Conservation (phyloP, 2,797 vertebrate species). For the Mareca penelope region DNA sequence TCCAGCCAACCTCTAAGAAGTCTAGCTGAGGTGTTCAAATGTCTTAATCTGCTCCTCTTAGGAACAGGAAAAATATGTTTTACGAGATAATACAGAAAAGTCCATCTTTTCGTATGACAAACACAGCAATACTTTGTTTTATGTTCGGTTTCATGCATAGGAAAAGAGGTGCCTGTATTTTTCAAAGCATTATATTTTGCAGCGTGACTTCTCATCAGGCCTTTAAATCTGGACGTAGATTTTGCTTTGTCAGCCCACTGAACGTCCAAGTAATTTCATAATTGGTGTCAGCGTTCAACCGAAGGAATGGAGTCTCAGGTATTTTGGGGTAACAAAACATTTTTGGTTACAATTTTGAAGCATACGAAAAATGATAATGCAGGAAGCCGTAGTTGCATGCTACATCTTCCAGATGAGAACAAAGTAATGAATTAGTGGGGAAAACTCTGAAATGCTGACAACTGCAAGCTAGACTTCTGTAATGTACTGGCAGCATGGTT, state of each 20-base stretch:
- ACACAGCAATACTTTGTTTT: neutral
- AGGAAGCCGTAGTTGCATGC: neutral
- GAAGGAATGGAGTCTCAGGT: neutral
- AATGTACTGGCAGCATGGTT: constrained; percentile 12
- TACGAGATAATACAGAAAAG: neutral
- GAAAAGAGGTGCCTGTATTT: neutral
- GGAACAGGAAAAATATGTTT: neutral
- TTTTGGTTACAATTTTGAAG: neutral
- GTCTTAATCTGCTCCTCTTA: constrained; percentile 27
- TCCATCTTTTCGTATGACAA: neutral
- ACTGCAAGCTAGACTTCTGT: neutral
- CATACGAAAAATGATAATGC: constrained; percentile 6
- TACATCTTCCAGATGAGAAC: constrained; percentile 13
- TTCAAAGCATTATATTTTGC: neutral
- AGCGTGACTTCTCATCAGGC: neutral
- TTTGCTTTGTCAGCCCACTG: neutral
- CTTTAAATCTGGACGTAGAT: neutral
- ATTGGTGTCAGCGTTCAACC: neutral
- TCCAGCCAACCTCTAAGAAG: constrained; percentile 35
- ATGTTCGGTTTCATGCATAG: neutral
- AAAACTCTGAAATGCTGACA: constrained; percentile 52
- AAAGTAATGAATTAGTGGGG: constrained; percentile 34
- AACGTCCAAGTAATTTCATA: neutral
- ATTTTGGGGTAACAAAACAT: neutral
- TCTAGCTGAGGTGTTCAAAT: constrained; percentile 33